Evolutionary conservation across 2,113 vertebrate species (phyloP).

Genomic region (Nesospiza acunhae): DNA sequence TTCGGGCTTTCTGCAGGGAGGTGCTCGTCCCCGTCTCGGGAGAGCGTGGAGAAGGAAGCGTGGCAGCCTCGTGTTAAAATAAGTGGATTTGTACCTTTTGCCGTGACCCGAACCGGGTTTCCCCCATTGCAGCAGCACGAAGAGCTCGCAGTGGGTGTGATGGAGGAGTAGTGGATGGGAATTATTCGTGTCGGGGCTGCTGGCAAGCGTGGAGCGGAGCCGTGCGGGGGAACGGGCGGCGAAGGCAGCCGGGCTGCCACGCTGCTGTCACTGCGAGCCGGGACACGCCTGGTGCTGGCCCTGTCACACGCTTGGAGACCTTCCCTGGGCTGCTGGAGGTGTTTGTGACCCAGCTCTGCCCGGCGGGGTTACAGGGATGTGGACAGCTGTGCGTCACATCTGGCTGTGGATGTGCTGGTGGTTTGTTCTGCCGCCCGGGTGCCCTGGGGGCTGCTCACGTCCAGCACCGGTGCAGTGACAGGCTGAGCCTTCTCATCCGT

Average conservation of each 20-base stretch:
- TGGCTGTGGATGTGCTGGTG: rapidly evolving
- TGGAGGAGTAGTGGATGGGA: conserved; percentile 68
- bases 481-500: neutral
- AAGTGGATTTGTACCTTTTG: conserved; percentile 31
- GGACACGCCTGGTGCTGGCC: neutral
- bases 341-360: neutral
- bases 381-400: rapidly evolving
- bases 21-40: rapidly evolving
- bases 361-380: neutral
- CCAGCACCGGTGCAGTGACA: too few relatives aligned
- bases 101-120: conserved; percentile 61
- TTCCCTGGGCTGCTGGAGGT: too few relatives aligned
- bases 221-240: neutral
- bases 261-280: rapidly evolving
- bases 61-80: neutral
- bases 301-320: rapidly evolving
- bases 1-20: neutral
- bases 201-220: conserved; percentile 62
- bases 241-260: neutral
- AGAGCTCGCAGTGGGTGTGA: conserved; percentile 63
- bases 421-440: neutral
- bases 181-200: conserved; percentile 60
- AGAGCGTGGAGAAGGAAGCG: neutral
- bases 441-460: neutral
- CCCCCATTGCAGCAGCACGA: conserved; percentile 41